phyloP scores from a whole-genome alignment of 2,113 vertebrate species.

The Sterrhoptilus dennistouni region DNA sequence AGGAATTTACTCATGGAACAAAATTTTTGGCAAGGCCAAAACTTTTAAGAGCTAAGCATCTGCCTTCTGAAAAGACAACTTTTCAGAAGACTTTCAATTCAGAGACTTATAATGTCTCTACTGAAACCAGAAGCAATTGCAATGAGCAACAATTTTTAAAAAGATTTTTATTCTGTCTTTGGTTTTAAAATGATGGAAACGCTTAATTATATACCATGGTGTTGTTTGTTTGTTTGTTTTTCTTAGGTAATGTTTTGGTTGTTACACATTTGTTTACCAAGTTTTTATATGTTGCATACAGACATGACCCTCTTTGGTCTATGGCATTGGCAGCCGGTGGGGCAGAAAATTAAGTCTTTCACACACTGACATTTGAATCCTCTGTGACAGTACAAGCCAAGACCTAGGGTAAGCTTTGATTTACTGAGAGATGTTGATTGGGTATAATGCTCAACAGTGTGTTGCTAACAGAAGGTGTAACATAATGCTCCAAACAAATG shows the following conservation, averaged over 20 bases:
- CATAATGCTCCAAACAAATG: neutral
- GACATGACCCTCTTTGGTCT: neutral
- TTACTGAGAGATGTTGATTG: neutral
- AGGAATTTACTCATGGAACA: neutral
- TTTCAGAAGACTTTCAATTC: no score
- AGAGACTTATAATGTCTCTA: neutral
- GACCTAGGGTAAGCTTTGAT: neutral
- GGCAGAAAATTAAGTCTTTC: neutral
- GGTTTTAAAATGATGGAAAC: neutral
- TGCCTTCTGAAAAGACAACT: neutral
- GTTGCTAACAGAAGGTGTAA: constrained; percentile 7
- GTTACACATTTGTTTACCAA: neutral
- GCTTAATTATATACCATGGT: neutral
- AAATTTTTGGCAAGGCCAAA: neutral
- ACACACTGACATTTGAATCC: neutral
- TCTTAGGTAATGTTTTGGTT: neutral
- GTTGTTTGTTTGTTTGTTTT: neutral
- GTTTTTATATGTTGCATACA: neutral
- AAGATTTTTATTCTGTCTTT: neutral
- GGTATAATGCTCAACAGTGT: neutral
- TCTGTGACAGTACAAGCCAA: neutral
- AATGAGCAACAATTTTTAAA: neutral
- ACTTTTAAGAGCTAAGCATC: neutral
- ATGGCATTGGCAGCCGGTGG: rapidly evolving
- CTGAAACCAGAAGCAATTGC: neutral